Evolutionary conservation across 1,140 invertebrate genomes (phyloP), one percentile per base, ranked within the genome.

Genomic region (Bemisia tabaci): DNA sequence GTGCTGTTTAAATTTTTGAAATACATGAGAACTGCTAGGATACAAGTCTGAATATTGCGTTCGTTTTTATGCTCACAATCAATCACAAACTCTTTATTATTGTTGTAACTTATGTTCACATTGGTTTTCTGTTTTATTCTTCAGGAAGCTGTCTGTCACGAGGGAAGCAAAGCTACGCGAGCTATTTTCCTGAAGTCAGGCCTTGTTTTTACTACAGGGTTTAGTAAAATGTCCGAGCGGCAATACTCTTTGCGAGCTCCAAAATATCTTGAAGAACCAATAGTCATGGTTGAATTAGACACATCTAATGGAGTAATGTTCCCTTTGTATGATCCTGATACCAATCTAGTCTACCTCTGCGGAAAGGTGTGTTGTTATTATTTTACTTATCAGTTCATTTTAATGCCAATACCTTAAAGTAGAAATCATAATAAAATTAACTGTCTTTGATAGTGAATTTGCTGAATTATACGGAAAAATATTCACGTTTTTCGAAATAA

Each of bases 271-370:
- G 82, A 83, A 59, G 91, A 94, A 74, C 94, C 95, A 1, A 92
- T 98, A 72, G 88, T 94, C 12, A 93, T 95, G 82, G 94, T 97
- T 65, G 93, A 95, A 80, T 82, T 99, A 71, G 97, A 99, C 78
- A 95, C 92, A 26, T 94, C 92, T 70, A 98, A 98, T 79, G 96
- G 96, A 69, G 93, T 98, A 48, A 91, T 99, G 86, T 94, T 97
- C 79, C 97, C 97, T 33, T 84, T 97, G 22, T 99, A 98, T 79
- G 97, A 99, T 83, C 87, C 94, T 59, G 97, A 99, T 79, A 95
- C 93, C 60, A 96, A 94, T 82, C 81, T 99, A 73, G 87, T 98
- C 68, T 99, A 90, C 79, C 80, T 99, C 2, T 96, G 94, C 78
- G 97, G 95, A 68, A 98, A 98, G 83, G 95, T 75, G 62, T 48